Percentiles rank a stretch among this genome's conserved stretches.
phyloP scores from a whole-genome alignment of 2,113 vertebrate species.

The Percina caprodes region DNA sequence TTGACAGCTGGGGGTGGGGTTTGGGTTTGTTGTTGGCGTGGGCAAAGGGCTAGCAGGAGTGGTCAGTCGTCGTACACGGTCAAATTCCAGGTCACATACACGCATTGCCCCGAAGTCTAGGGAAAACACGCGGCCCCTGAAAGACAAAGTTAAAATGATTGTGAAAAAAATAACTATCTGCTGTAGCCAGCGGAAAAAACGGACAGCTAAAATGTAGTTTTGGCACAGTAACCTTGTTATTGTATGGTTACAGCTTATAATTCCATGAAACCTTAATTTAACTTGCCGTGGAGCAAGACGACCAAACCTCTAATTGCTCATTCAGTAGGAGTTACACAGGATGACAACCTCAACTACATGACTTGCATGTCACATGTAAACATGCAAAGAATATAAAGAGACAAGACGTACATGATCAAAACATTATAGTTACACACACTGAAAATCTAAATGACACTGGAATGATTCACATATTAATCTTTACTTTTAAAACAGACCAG shows the following conservation, averaged over 20 bases:
- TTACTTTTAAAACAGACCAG: not conserved
- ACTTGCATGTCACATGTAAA: constrained; percentile 11
- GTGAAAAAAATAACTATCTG: not conserved
- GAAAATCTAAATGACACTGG: not conserved
- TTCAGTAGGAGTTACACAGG: constrained; percentile 46
- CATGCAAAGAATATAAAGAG: not conserved
- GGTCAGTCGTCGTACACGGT: constrained; percentile 91
- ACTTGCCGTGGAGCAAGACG: constrained; percentile 48
- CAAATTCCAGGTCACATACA: constrained; percentile 93
- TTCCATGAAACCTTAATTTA: constrained; percentile 56
- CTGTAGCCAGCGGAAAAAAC: not conserved
- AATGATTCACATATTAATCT: not conserved
- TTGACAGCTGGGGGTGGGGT: constrained; percentile 88
- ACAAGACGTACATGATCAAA: not conserved
- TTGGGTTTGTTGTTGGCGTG: constrained; percentile 83
- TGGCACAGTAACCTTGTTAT: constrained; percentile 53
- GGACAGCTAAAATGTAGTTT: not conserved
- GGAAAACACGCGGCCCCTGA: constrained; percentile 92
- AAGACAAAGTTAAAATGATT: constrained; percentile 37
- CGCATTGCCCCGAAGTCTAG: constrained; percentile 92
- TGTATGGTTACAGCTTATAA: constrained; percentile 52
- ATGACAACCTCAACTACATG: constrained; percentile 20
- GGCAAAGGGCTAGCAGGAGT: constrained; percentile 86
- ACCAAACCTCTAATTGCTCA: constrained; percentile 51
- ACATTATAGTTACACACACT: not conserved